Percentiles rank a stretch among this genome's conserved stretches.
Evolutionary conservation across 1,140 invertebrate species (phyloP).

Genomic region (Drosophila pachea): DNA sequence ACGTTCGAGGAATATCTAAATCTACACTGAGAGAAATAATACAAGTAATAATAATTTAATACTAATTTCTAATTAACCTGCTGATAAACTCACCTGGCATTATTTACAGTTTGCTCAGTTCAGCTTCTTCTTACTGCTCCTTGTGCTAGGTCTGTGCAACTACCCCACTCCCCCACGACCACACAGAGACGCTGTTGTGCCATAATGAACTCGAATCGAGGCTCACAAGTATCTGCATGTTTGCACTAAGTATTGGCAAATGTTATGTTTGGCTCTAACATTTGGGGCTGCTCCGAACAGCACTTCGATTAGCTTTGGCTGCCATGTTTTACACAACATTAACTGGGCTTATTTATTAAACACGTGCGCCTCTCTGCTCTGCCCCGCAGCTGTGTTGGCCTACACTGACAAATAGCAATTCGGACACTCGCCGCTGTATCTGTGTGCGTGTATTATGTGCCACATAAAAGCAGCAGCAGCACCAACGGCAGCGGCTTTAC

Average conservation of each 20-base stretch:
- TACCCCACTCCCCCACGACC: no score
- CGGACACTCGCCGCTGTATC: conserved; percentile 1
- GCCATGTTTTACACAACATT: conserved; percentile 61
- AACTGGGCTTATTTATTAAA: conserved; percentile 73
- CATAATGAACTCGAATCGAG: neutral
- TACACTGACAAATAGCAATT: conserved; percentile 1
- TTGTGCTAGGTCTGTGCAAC: no score
- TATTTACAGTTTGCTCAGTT: no score
- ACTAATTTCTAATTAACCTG: no score
- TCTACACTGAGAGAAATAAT: no score
- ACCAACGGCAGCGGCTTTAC: conserved; percentile 22
- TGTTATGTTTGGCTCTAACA: neutral
- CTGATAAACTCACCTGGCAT: no score
- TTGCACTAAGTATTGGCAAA: conserved; percentile 17
- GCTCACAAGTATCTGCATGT: conserved; percentile 1
- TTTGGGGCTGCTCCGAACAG: conserved; percentile 8
- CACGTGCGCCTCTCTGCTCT: conserved; percentile 42
- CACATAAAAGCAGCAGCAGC: conserved; percentile 24
- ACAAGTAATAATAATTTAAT: no score
- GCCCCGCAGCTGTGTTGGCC: conserved; percentile 18
- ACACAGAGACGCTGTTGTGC: neutral
- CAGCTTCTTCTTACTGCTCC: no score
- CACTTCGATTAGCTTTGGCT: conserved; percentile 34
- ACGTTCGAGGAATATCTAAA: no score
- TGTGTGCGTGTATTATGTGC: conserved; percentile 26